phyloP scores from a whole-genome alignment of 2,888 invertebrate genomes.

The Clitarchus hookeri region DNA sequence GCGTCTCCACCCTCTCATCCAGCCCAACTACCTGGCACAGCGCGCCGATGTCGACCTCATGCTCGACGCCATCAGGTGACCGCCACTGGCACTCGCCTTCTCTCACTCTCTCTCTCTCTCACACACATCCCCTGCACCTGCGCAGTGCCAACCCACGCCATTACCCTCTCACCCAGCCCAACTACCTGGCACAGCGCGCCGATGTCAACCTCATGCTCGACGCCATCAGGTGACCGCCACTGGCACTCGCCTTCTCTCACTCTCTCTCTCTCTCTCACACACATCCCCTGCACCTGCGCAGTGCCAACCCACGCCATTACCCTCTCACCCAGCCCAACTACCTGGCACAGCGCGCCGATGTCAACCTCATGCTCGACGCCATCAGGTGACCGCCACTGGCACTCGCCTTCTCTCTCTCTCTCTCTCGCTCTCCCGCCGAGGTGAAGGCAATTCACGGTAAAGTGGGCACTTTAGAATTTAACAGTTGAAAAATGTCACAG shows the following conservation, averaged over 20 bases:
- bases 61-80: conserved; percentile 27
- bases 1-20: conserved; percentile 25
- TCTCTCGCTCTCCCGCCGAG: no score
- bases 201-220: conserved; percentile 32
- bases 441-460: no score
- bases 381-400: conserved; percentile 21
- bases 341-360: conserved; percentile 34
- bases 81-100: no score
- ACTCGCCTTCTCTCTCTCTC: no score
- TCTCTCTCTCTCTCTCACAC: no score
- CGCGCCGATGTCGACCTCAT: conserved; percentile 31
- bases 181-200: conserved; percentile 33
- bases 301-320: conserved; percentile 16
- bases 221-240: conserved; percentile 21
- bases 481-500: no score
- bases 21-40: conserved; percentile 36
- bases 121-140: no score
- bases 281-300: conserved; percentile 53
- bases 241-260: no score
- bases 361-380: conserved; percentile 24
- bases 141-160: conserved; percentile 37
- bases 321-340: conserved; percentile 34
- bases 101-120: no score
- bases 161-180: conserved; percentile 31
- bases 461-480: no score